Conservation (phyloP, 2,888 invertebrate genomes). For the Holacanthella duospinosa region DNA sequence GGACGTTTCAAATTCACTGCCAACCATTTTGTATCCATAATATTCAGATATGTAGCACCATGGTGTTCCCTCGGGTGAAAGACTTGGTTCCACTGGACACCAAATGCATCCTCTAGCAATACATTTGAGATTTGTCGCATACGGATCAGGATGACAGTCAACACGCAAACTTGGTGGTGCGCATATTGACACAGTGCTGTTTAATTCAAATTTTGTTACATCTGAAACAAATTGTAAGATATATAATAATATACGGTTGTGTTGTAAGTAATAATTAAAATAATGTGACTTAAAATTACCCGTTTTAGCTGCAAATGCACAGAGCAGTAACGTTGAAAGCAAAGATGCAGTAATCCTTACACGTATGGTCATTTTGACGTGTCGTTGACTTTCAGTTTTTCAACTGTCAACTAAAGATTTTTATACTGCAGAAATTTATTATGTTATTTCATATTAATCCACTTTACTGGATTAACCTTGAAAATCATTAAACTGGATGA, state of each 20-base stretch:
- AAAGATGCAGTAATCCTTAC: too few relatives aligned
- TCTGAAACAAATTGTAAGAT: neutral
- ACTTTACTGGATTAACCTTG: too few relatives aligned
- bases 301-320: too few relatives aligned
- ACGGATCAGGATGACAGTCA: conserved; percentile 55
- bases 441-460: too few relatives aligned
- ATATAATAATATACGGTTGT: neutral
- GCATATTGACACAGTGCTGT: neutral
- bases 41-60: conserved; percentile 10
- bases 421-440: too few relatives aligned
- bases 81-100: conserved; percentile 39
- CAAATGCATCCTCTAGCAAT: conserved; percentile 60
- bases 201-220: neutral
- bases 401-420: too few relatives aligned
- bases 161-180: conserved; percentile 8
- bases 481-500: too few relatives aligned
- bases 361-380: too few relatives aligned
- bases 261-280: neutral
- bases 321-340: too few relatives aligned
- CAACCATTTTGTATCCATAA: conserved; percentile 26
- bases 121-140: conserved; percentile 48
- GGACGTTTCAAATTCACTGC: conserved; percentile 17
- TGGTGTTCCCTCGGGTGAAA: conserved; percentile 10
- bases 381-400: too few relatives aligned
- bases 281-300: too few relatives aligned